A percentile compares a stretch with the other conserved stretches of the same genome.
Conservation (phyloP, 2,113 vertebrate species). For the Peromyscus polionotus region DNA sequence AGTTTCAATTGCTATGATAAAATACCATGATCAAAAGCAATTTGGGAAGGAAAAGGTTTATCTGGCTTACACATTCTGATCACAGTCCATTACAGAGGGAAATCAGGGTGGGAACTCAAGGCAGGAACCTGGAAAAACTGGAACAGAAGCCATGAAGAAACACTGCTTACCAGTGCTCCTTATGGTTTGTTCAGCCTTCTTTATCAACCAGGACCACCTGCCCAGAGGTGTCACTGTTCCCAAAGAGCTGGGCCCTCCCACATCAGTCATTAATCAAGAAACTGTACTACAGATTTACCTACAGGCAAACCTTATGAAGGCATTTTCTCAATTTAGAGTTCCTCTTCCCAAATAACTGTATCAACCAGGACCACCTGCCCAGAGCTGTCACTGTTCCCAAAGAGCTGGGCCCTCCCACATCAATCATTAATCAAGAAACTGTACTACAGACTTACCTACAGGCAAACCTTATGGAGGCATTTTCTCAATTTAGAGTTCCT, state of each 20-base stretch:
- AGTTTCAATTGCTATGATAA: not conserved
- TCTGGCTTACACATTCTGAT: not conserved
- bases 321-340: slow-evolving; percentile 7
- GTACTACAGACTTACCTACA: not conserved
- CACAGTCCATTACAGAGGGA: not conserved
- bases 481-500: not conserved
- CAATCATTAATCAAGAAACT: not conserved
- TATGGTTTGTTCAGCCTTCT: not conserved
- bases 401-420: not conserved
- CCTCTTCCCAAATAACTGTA: not conserved
- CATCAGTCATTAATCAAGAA: not conserved
- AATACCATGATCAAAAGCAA: not conserved
- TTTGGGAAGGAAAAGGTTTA: not conserved
- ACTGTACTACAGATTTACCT: not conserved
- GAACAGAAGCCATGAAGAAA: not conserved
- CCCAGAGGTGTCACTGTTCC: not conserved
- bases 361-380: too few relatives aligned
- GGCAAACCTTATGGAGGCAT: not conserved
- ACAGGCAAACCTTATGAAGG: not conserved
- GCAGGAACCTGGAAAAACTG: not conserved
- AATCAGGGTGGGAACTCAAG: not conserved
- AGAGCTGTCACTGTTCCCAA: not conserved
- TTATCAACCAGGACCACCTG: not conserved
- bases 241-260: not conserved
- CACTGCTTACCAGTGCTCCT: not conserved